These are phyloP conservation scores for Geophilus truncorum DNA, from an alignment of 2,888 invertebrate species.

Conservation along the genomic window DNA sequence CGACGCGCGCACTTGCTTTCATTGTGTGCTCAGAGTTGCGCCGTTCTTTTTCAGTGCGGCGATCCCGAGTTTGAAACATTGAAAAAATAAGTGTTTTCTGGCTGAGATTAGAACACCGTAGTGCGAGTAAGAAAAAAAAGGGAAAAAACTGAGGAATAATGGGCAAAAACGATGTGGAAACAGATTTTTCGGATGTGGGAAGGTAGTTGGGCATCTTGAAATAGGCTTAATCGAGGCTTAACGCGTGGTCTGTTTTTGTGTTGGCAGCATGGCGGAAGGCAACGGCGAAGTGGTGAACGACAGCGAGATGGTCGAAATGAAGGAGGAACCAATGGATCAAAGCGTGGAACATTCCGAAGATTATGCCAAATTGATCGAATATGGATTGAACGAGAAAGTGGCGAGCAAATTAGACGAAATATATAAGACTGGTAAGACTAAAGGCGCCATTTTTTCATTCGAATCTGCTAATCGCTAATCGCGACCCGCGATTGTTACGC, in stretches of 20 bases:
- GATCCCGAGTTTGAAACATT: background rate
- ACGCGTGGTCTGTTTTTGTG: conserved; percentile 22
- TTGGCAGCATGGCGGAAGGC: conserved; percentile 39
- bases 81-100: background rate
- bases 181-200: conserved; percentile 15
- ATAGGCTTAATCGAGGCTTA: conserved; percentile 14
- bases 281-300: conserved; percentile 42
- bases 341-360: conserved; percentile 61
- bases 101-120: background rate
- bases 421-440: conserved; percentile 73
- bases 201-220: conserved; percentile 18
- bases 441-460: background rate
- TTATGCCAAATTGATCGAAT: conserved; percentile 88
- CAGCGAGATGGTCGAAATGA: conserved; percentile 43
- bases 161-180: conserved; percentile 33
- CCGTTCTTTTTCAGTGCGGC: background rate
- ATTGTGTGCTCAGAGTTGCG: conserved; percentile 8
- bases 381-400: conserved; percentile 91
- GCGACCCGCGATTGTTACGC: too few species aligned
- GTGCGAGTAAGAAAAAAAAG: conserved; percentile 4
- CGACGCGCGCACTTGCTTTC: conserved; percentile 13
- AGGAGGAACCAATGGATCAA: conserved; percentile 59
- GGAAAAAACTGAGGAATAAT: background rate
- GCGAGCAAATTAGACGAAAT: conserved; percentile 94
- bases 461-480: too few species aligned